Evolutionary conservation across 2,797 vertebrate species (phyloP).

Genomic region (Anabas testudineus): DNA sequence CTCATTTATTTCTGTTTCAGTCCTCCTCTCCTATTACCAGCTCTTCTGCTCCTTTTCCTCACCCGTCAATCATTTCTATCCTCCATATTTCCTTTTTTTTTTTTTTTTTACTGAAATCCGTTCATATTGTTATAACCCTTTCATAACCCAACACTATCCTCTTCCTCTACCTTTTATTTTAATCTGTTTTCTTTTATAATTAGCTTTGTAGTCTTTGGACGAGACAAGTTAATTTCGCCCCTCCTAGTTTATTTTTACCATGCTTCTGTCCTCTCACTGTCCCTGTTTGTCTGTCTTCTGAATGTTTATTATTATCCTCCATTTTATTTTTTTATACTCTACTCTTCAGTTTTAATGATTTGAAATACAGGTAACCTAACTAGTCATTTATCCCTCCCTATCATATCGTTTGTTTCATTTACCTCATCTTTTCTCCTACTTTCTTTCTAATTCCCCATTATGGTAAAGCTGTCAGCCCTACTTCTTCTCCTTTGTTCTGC

Average conservation of each 20-base stretch:
- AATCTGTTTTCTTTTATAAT: constrained; percentile 9
- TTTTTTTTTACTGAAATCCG: background rate
- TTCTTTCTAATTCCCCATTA: background rate
- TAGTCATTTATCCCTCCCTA: background rate
- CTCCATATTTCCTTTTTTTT: constrained; percentile 2
- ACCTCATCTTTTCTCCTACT: background rate
- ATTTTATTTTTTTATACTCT: background rate
- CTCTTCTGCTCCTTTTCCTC: constrained; percentile 14
- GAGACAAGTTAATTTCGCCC: constrained; percentile 10
- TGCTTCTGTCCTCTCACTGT: background rate
- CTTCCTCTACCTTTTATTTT: background rate
- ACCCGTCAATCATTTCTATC: constrained; percentile 21
- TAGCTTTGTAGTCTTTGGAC: background rate
- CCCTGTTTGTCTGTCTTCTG: background rate
- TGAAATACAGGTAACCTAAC: background rate
- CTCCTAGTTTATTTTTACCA: background rate
- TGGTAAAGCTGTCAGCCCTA: background rate
- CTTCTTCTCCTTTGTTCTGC: background rate
- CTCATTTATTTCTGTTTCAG: constrained; percentile 44
- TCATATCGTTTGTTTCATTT: background rate
- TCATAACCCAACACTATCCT: background rate
- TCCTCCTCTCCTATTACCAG: constrained; percentile 17
- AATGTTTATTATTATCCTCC: background rate
- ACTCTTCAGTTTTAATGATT: background rate
- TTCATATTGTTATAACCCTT: background rate